A percentile compares a stretch with the other conserved stretches of the same genome.
These are phyloP conservation scores for Rhinichthys klamathensis DNA, from an alignment of 2,113 vertebrate species.

Conservation along the genomic window DNA sequence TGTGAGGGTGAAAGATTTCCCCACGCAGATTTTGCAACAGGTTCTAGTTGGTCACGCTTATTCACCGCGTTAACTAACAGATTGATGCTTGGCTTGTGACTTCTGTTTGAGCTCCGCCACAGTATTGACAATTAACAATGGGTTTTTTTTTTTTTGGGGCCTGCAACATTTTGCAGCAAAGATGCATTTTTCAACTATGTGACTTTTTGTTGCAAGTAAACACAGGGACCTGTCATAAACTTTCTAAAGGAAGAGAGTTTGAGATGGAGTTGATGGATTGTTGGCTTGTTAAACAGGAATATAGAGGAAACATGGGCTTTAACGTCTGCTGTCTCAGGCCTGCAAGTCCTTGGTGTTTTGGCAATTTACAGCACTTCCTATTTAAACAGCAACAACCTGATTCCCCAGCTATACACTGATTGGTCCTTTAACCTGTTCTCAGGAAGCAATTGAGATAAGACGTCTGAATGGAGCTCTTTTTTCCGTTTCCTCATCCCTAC, in stretches of 20 bases:
- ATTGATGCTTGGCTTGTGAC: too few relatives aligned
- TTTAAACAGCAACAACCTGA: constrained; percentile 78
- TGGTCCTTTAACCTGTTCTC: constrained; percentile 75
- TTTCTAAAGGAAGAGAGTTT: constrained; percentile 53
- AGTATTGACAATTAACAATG: too few relatives aligned
- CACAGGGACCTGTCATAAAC: constrained; percentile 47
- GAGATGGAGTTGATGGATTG: constrained; percentile 61
- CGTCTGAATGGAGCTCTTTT: constrained; percentile 67
- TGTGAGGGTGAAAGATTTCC: neutral
- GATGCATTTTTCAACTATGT: neutral
- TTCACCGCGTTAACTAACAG: too few relatives aligned
- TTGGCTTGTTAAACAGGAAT: constrained; percentile 71
- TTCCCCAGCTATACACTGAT: constrained; percentile 64
- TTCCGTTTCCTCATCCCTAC: constrained; percentile 69
- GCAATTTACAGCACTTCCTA: constrained; percentile 79
- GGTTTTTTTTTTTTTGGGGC: too few relatives aligned
- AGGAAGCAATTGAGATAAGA: constrained; percentile 88
- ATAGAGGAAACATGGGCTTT: constrained; percentile 69
- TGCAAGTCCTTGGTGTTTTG: constrained; percentile 79
- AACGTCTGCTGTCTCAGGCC: constrained; percentile 69
- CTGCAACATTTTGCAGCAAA: too few relatives aligned
- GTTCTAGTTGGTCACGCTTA: neutral
- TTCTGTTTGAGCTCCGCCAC: too few relatives aligned
- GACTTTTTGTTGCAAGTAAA: constrained; percentile 40
- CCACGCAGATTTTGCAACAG: neutral